These are phyloP conservation scores for Prolemur simus DNA, from an alignment of 2,113 vertebrate genomes.

Conservation along the genomic window DNA sequence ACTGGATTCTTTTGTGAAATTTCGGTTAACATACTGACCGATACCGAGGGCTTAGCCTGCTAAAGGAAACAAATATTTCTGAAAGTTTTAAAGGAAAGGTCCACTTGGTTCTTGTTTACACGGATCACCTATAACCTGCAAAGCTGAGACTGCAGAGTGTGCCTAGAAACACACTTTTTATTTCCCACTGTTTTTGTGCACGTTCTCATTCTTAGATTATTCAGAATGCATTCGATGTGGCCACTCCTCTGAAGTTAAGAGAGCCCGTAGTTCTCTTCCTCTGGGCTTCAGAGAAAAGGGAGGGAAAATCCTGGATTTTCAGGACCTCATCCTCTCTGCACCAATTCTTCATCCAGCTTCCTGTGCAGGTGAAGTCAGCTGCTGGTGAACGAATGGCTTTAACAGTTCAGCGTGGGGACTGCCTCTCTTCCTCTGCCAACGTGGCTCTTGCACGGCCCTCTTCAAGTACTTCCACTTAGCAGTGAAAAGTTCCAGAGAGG, in stretches of 20 bases:
- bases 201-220: background rate
- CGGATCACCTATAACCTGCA: background rate
- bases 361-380: background rate
- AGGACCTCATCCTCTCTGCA: background rate
- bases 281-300: background rate
- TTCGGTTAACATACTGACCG: background rate
- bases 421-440: background rate
- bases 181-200: background rate
- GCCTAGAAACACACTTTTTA: background rate
- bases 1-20: background rate
- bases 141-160: background rate
- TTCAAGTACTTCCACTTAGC: background rate
- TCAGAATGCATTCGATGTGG: background rate
- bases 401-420: background rate
- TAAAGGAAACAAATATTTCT: slow-evolving; percentile 42
- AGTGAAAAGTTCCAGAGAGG: background rate
- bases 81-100: slow-evolving; percentile 43
- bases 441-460: no score
- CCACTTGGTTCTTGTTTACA: background rate
- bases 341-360: background rate
- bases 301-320: background rate
- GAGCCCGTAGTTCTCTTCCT: background rate
- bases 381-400: background rate
- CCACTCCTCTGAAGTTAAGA: background rate
- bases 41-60: slow-evolving; percentile 25